Base-by-base conservation (phyloP, 2,113 vertebrate genomes). In the Cariama cristata region DNA sequence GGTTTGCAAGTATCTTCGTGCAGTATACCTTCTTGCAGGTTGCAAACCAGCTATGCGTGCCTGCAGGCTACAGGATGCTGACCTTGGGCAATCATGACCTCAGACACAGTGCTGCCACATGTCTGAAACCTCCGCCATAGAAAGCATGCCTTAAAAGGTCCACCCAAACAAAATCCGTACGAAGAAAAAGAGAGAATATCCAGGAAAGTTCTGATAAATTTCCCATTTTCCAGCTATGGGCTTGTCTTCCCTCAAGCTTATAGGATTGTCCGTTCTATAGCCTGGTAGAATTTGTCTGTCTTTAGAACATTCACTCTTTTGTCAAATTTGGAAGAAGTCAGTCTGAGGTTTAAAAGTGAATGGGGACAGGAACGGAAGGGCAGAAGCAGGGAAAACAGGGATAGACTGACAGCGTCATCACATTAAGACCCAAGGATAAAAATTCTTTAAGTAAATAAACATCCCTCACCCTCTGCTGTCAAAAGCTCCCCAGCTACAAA, bases 191-290 rank as follows among this genome's bases (percentile, higher is more conserved):
- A 59, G 11, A 85, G 9, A 72, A 45, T 1, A 6, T 15, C 22
- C 40, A 60, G 1, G 0, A 14, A 62, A 55, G 16, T n/a, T 35
- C 20, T 7, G 28, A 44, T 12, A 26, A 9, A 38, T 21, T 71
- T 53, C 16, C 27, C 14, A 11, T 71, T 93, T 88, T 59, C 52
- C 47, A 80, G 10, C 11, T 28, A 15, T 6, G 17, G 16, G 27
- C 8, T 30, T 73, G 44, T 19, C n/a, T n/a, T 60, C 13, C 55
- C 32, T 74, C 7, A 4, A 56, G 30, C 21, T 56, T 74, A 33
- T 5, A 44, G 33, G 15, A 26, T 11, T 1, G 1, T 11, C 33
- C 53, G 17, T 59, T 9, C 38, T 55, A 13, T 0, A 42, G 40
- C 23, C 11, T 11, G 32, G 27, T 26, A 81, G 52, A 79, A 81